Percentiles rank a stretch among this genome's conserved stretches.
phyloP scores from a whole-genome alignment of 2,888 invertebrate genomes.

The Drosophila rellima region DNA sequence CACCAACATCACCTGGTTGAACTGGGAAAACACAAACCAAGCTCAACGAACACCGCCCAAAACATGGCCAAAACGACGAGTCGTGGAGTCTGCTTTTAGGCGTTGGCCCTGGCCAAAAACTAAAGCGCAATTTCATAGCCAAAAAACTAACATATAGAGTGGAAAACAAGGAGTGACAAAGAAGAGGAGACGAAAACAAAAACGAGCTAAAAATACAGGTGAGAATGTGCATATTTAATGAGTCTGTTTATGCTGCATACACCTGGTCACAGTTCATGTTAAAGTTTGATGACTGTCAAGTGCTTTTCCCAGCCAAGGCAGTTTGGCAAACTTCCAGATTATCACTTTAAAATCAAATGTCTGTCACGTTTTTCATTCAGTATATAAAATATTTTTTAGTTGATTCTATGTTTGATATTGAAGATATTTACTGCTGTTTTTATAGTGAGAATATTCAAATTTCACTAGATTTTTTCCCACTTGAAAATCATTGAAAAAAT shows the following conservation, averaged over 20 bases:
- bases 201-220: constrained; percentile 19
- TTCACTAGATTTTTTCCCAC: background rate
- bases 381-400: background rate
- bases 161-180: background rate
- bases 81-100: constrained; percentile 48
- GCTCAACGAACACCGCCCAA: constrained; percentile 14
- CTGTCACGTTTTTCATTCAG: constrained; percentile 10
- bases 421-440: background rate
- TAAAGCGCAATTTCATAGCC: constrained; percentile 30
- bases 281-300: constrained; percentile 21
- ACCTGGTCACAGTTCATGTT: constrained; percentile 21
- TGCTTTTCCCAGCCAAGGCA: background rate
- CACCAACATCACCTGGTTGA: constrained; percentile 29
- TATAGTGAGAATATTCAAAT: background rate
- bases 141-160: constrained; percentile 9
- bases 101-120: constrained; percentile 39
- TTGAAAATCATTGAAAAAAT: background rate
- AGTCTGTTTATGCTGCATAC: constrained; percentile 21
- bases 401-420: background rate
- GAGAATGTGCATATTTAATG: constrained; percentile 37
- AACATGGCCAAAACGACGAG: constrained; percentile 51
- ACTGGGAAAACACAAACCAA: constrained; percentile 22
- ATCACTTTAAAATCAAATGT: constrained; percentile 23
- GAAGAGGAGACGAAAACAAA: background rate
- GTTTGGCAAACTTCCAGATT: constrained; percentile 15